phyloP scores from a whole-genome alignment of 2,797 vertebrate species.

The Pterois miles region DNA sequence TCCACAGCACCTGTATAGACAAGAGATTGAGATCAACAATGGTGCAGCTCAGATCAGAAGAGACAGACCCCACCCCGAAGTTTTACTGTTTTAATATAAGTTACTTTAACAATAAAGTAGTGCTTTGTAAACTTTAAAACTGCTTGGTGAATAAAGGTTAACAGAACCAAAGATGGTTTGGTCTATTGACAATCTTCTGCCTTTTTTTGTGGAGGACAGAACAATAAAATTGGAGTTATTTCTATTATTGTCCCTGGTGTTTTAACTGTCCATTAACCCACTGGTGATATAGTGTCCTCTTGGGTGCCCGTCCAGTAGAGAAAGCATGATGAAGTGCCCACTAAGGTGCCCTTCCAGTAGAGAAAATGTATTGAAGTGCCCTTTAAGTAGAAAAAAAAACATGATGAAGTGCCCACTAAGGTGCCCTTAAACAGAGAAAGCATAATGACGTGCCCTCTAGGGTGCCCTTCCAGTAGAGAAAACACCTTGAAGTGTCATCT shows the following conservation, averaged over 20 bases:
- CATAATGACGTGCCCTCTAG: no score
- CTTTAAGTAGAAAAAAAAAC: no score
- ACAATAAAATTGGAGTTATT: background rate
- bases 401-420: no score
- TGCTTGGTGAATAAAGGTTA: background rate
- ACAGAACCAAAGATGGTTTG: background rate
- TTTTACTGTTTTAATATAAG: background rate
- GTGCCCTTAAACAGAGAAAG: no score
- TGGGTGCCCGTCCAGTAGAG: no score
- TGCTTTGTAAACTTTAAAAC: background rate
- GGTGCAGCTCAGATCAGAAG: background rate
- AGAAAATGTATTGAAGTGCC: no score
- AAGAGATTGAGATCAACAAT: slow-evolving; percentile 22
- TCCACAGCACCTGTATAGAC: slow-evolving; percentile 55
- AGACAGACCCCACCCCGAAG: background rate
- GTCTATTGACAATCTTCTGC: background rate
- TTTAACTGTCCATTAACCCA: background rate
- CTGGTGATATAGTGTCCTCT: no score
- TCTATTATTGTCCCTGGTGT: background rate
- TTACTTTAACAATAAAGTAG: background rate
- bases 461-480: no score
- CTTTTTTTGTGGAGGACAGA: background rate
- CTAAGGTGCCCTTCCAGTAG: no score
- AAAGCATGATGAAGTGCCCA: no score
- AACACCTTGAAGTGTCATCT: no score